Base-by-base conservation (phyloP, 2,888 invertebrate species). In the Apotomis betuletana region DNA sequence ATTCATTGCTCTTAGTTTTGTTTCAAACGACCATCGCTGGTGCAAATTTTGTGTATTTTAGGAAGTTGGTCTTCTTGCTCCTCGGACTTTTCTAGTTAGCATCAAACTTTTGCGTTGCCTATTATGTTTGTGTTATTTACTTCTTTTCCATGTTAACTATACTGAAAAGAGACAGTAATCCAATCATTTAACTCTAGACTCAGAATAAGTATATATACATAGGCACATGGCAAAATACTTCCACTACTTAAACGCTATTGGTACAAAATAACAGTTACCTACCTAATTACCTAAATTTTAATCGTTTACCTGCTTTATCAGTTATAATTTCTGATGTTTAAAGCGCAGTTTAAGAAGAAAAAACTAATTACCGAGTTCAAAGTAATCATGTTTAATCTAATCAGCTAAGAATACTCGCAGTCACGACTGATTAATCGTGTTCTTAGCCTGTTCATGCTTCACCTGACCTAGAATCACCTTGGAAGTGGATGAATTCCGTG, bases 1-100 rank as follows among this genome's bases (percentile, higher is more conserved):
- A 90, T 89, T 90, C 89, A 90, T 89, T 86, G 87, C 86, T 81
- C 81, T 81, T 83, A 87, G 83, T 87, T 84, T 84, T 84, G 88
- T 88, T 86, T 86, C 85, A 87, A 87, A 87, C 84, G 62, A 68
- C 72, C 59, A 58, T 61, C 58, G 52, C 63, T 63, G 59, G 41
- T 63, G 58, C 68, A 72, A 68, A 72, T 54, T 67, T 62, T 67
- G 62, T 72, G 51, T 44, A n/a, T 51, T 60, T 55, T 60, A 41
- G n/a, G n/a, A 64, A 59, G 52, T 70, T 44, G 10, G 58, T 36
- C 13, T 49, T 58, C n/a, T 70, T 44, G 10, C 67, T 36, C 36
- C 38, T 58, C n/a, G 57, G 65, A 65, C 64, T 59, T 65, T 65
- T 70, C 13, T 57, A 63, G 62, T 63, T 69, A 51, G 36, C 15